Percentiles rank a stretch among this genome's conserved stretches.
Conservation (phyloP, 2,797 vertebrate species). For the Myiotriccus ornatus region DNA sequence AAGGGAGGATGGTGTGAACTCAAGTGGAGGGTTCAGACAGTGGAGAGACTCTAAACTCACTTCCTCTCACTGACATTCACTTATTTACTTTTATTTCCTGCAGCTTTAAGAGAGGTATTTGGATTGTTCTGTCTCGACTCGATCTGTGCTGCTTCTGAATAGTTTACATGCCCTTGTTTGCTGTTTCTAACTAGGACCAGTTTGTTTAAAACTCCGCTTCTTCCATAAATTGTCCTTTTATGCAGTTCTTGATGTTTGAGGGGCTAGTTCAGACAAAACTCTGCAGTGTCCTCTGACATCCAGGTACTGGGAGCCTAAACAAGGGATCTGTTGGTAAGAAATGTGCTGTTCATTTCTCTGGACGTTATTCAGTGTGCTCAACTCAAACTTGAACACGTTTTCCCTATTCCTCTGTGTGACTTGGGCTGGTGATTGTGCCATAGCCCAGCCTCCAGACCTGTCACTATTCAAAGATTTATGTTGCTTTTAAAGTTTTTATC, state of each 20-base stretch:
- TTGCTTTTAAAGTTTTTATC: background rate
- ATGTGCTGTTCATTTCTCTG: background rate
- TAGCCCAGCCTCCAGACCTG: background rate
- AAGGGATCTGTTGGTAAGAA: no score
- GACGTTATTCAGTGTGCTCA: accelerated
- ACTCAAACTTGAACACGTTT: no score
- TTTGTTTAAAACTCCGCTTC: background rate
- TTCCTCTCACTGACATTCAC: background rate
- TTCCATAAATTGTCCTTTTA: no score
- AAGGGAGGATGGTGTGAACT: background rate
- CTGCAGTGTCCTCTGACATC: background rate
- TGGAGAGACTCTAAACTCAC: background rate
- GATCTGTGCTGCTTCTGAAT: background rate
- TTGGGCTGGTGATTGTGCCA: accelerated
- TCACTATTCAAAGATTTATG: accelerated
- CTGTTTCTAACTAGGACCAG: background rate
- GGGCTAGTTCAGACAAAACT: background rate
- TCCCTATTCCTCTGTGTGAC: background rate
- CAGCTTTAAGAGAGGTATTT: background rate
- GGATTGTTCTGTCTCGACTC: background rate
- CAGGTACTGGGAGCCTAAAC: no score
- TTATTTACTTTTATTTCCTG: background rate
- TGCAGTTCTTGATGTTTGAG: background rate
- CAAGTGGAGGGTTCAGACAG: background rate
- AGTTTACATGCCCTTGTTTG: background rate